Percentiles rank a stretch among this genome's conserved stretches.
Conservation (phyloP, 2,888 invertebrate genomes). For the Melikaiella ostensackeni region DNA sequence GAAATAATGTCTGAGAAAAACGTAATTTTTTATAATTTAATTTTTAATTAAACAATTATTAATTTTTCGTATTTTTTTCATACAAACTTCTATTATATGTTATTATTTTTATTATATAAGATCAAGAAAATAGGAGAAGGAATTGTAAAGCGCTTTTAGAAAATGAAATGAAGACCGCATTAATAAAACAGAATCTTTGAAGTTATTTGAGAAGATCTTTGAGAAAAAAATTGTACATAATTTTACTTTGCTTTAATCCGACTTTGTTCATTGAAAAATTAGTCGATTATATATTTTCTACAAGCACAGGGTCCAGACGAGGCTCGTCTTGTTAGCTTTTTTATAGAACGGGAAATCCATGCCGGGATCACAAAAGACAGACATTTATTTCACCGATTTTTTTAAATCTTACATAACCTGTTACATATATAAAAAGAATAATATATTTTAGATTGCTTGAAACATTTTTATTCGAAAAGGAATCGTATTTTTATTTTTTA, state of each 20-base stretch:
- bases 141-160: neutral
- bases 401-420: too few species aligned
- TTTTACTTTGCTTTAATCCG: neutral
- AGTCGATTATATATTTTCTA: constrained; percentile 10
- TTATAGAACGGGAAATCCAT: too few species aligned
- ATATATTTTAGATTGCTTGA: too few species aligned
- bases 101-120: neutral
- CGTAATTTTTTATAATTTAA: neutral
- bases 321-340: constrained; percentile 10
- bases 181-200: neutral
- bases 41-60: too few species aligned
- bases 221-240: constrained; percentile 1
- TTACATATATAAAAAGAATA: too few species aligned
- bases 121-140: neutral
- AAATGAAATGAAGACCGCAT: neutral
- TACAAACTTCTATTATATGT: neutral
- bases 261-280: neutral
- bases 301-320: constrained; percentile 2
- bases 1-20: constrained; percentile 28
- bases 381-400: too few species aligned
- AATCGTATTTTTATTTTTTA: too few species aligned
- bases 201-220: neutral
- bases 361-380: too few species aligned
- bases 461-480: too few species aligned
- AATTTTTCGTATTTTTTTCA: neutral